phyloP scores from a whole-genome alignment of 2,888 invertebrate species.

The Agapetus fuscipes region DNA sequence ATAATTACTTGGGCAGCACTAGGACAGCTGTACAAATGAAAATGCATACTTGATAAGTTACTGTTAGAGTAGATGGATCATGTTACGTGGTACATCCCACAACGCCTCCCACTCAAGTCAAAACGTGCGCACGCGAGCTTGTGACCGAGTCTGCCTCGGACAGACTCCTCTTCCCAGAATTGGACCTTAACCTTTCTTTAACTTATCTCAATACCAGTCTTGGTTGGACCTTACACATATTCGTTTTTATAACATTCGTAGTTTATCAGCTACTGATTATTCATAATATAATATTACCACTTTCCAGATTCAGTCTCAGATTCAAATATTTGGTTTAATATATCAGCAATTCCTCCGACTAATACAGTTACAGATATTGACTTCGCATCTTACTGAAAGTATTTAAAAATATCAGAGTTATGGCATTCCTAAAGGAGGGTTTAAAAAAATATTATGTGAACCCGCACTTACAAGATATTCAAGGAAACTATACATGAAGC shows the following conservation, averaged over 20 bases:
- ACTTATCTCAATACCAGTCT: constrained; percentile 23
- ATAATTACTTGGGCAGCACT: background rate
- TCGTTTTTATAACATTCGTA: constrained; percentile 12
- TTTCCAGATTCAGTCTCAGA: constrained; percentile 22
- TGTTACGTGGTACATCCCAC: too few species aligned
- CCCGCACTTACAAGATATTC: too few species aligned
- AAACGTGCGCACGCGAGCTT: too few species aligned
- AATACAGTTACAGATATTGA: constrained; percentile 11
- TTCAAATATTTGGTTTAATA: constrained; percentile 22
- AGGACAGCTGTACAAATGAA: constrained; percentile 5
- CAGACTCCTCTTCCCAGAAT: too few species aligned
- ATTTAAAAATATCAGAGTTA: too few species aligned
- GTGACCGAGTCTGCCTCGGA: too few species aligned
- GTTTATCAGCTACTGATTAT: constrained; percentile 20
- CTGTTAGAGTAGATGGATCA: too few species aligned
- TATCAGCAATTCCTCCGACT: constrained; percentile 17
- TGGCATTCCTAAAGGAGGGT: too few species aligned
- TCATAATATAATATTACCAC: constrained; percentile 12
- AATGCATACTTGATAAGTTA: too few species aligned
- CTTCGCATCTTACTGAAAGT: constrained; percentile 4
- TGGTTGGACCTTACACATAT: constrained; percentile 20
- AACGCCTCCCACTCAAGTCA: too few species aligned
- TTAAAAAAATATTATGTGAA: too few species aligned
- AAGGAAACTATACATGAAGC: too few species aligned
- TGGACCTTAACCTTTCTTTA: constrained; percentile 14